A percentile compares a stretch with the other conserved stretches of the same genome.
Conservation (phyloP, 2,797 vertebrate species). For the Poeciliopsis turneri region DNA sequence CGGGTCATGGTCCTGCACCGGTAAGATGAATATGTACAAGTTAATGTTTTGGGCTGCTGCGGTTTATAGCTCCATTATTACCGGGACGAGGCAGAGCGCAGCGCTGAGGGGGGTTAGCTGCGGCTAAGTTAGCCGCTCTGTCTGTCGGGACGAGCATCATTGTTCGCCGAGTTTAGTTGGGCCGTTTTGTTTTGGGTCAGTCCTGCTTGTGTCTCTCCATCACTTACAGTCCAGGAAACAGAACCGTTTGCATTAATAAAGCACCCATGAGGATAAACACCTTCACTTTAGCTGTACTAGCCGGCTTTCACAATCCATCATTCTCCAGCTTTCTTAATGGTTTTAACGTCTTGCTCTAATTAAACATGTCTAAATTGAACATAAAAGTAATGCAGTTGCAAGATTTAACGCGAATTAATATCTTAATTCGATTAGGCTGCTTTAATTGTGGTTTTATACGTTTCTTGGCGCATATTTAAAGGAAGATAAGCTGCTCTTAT, state of each 20-base stretch:
- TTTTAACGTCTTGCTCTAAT: constrained; percentile 21
- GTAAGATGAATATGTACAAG: constrained; percentile 62
- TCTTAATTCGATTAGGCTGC: neutral
- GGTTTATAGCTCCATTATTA: constrained; percentile 13
- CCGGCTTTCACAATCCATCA: constrained; percentile 31
- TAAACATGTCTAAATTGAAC: constrained; percentile 25
- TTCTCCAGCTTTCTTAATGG: constrained; percentile 17
- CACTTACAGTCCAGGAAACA: constrained; percentile 39
- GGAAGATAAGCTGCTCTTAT: neutral
- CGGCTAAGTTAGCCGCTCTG: constrained; percentile 68
- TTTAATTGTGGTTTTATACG: neutral
- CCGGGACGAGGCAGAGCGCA: constrained; percentile 72
- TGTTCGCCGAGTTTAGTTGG: constrained; percentile 77
- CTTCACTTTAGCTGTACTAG: neutral
- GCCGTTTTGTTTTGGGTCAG: constrained; percentile 75
- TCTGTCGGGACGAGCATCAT: constrained; percentile 80
- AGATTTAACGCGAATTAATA: too few species aligned
- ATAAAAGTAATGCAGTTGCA: neutral
- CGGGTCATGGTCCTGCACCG: constrained; percentile 78
- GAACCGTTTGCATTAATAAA: constrained; percentile 2
- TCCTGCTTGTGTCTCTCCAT: constrained; percentile 56
- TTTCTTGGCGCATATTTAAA: neutral
- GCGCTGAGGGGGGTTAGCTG: constrained; percentile 67
- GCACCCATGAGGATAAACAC: neutral
- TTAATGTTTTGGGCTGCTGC: neutral